phyloP scores from a whole-genome alignment of 2,113 vertebrate genomes.

The Paedocypris sp. region DNA sequence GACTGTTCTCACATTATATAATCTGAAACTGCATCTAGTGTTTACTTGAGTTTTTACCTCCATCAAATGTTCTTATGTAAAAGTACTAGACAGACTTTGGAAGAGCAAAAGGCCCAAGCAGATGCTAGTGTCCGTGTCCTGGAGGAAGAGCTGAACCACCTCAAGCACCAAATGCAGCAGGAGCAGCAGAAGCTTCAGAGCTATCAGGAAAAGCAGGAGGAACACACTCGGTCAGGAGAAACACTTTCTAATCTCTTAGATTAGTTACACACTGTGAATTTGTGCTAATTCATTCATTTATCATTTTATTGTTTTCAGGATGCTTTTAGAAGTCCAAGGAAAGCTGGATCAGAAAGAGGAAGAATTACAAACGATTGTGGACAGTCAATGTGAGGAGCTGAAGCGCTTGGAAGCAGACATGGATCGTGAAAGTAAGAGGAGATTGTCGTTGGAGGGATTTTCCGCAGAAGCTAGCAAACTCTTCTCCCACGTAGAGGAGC shows the following conservation, averaged over 20 bases:
- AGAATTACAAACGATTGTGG: constrained; percentile 53
- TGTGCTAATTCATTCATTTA: no score
- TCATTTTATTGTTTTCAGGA: constrained; percentile 47
- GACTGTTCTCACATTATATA: no score
- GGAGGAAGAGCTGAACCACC: constrained; percentile 50
- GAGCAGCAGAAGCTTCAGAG: constrained; percentile 49
- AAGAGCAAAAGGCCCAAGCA: constrained; percentile 47
- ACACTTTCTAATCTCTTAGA: no score
- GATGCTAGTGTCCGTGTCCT: constrained; percentile 48
- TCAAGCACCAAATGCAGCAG: constrained; percentile 50
- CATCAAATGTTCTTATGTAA: no score
- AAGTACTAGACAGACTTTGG: constrained; percentile 49
- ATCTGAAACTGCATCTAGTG: no score
- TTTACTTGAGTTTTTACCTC: no score
- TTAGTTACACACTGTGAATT: no score
- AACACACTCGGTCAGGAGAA: constrained; percentile 68
- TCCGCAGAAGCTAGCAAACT: constrained; percentile 30
- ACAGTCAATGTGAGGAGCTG: constrained; percentile 46
- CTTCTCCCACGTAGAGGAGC: constrained; percentile 26
- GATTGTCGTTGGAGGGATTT: constrained; percentile 34
- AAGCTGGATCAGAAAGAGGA: constrained; percentile 63
- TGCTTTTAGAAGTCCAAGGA: constrained; percentile 66
- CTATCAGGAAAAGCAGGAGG: constrained; percentile 55
- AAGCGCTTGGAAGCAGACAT: constrained; percentile 46
- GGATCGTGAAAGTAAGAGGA: constrained; percentile 46